Percentiles rank a stretch among this genome's conserved stretches.
phyloP scores from a whole-genome alignment of 2,113 vertebrate genomes.

The Muscicapa adusta region DNA sequence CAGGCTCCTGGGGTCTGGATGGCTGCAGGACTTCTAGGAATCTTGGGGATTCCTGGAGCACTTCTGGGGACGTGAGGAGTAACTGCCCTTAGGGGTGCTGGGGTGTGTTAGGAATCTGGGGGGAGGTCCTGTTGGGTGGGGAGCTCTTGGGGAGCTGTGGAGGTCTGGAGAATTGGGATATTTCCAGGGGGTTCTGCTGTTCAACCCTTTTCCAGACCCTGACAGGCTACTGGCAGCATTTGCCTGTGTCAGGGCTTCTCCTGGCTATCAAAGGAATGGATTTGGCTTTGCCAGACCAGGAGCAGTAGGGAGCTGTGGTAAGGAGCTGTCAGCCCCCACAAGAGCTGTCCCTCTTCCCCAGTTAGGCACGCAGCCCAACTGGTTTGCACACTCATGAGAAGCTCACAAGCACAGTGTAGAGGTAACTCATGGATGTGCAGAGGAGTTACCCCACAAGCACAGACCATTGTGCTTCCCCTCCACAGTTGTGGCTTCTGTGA shows the following conservation, averaged over 20 bases:
- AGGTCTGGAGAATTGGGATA: not conserved
- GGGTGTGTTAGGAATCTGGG: not conserved
- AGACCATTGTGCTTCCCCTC: not conserved
- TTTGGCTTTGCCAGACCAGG: not conserved
- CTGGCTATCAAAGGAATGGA: not conserved
- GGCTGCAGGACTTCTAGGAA: not conserved
- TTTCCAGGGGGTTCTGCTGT: not conserved
- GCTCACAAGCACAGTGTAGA: not conserved
- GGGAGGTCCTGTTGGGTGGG: not conserved
- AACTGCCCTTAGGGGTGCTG: not conserved
- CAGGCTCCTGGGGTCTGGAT: not conserved
- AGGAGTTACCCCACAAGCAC: not conserved
- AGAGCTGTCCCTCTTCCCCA: not conserved
- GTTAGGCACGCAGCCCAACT: not conserved
- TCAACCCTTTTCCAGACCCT: not conserved
- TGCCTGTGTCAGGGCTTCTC: not conserved
- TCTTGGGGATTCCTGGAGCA: not conserved
- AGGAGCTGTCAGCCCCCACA: not conserved
- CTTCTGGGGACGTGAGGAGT: not conserved
- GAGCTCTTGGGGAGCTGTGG: not conserved
- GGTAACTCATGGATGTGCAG: not conserved
- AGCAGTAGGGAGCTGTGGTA: not conserved
- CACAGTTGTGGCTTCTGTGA: not conserved
- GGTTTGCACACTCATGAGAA: not conserved
- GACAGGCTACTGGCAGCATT: not conserved